Base-by-base conservation (phyloP, 2,888 invertebrate species). In the Chorisops tibialis region DNA sequence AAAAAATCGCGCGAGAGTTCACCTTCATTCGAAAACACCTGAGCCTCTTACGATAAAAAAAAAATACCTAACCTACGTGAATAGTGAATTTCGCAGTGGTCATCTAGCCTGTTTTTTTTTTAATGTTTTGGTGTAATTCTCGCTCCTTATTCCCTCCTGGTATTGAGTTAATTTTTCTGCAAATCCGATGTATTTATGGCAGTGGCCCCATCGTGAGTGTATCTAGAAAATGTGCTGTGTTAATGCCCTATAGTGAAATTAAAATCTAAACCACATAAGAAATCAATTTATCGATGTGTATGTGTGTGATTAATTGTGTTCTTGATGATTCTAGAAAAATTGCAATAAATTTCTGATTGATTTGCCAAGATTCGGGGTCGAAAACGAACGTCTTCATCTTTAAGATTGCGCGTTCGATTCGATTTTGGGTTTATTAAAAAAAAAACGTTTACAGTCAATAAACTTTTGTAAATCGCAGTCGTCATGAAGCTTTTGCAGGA, bases 401-500 rank as follows among this genome's bases (percentile, higher is more conserved):
- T n/a, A n/a, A n/a, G n/a, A n/a, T n/a, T n/a, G n/a, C n/a, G n/a
- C n/a, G n/a, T n/a, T n/a, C n/a, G n/a, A n/a, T 45, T 11, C 11
- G 11, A 45, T n/a, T n/a, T n/a, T n/a, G 18, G 1, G 45, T 14
- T 18, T 4, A 45, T 12, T 14, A 5, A 30, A 30, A 7, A 30
- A 30, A 30, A 5, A 9, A 30, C 30, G 30, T 5, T 9, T 30
- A 2, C 30, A 30, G 30, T 30, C 30, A 30, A 30, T 30, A 30
- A 30, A 30, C 30, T 30, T 30, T 24, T 4, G 24, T n/a, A 24
- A 24, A 24, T 24, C 30, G 30, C 19, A 6, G 49, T 52, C 56
- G 45, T 71, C 71, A 78, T 77, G 77, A 77, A 77, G 71, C 71
- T 77, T 67, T 70, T 77, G 63, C 73, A 78, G 69, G 77, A 77